Conservation (phyloP, 1,140 invertebrate genomes). For the Eulimnadia texana region DNA sequence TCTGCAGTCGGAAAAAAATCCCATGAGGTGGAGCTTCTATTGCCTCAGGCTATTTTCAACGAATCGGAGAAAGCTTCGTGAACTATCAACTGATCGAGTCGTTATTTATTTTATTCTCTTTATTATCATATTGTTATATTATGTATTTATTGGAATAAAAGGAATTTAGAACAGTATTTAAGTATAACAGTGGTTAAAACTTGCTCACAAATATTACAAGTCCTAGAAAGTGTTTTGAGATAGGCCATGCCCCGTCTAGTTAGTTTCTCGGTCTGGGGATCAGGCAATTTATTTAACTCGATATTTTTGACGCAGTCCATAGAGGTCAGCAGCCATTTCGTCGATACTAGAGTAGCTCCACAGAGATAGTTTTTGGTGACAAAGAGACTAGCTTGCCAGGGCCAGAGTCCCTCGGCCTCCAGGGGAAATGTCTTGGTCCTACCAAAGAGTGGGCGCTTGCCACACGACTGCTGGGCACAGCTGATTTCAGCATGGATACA, state of each 20-base stretch:
- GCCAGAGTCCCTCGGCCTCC: conserved; percentile 6
- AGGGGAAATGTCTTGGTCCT: background rate
- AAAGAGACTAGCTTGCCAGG: conserved; percentile 9
- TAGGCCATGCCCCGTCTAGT: too few species aligned
- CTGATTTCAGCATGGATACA: conserved; percentile 1
- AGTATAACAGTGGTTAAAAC: too few species aligned
- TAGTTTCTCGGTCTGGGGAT: background rate
- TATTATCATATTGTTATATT: too few species aligned
- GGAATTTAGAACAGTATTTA: too few species aligned
- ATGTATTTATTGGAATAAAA: too few species aligned
- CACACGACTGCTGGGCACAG: background rate
- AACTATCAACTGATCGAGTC: too few species aligned
- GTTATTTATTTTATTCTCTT: too few species aligned
- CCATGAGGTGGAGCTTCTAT: too few species aligned
- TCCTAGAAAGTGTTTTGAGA: background rate
- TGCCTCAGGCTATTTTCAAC: too few species aligned
- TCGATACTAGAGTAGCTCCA: conserved; percentile 6
- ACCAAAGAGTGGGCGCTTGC: conserved; percentile 3
- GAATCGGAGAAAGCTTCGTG: too few species aligned
- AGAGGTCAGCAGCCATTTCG: conserved; percentile 8
- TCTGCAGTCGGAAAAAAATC: too few species aligned
- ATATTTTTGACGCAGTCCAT: conserved; percentile 1
- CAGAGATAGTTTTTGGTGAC: conserved; percentile 8
- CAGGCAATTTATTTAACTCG: background rate
- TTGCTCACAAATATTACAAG: too few species aligned